Conservation (phyloP, 92 coral and sea anemone genomes). For the Pocillopora grandis region DNA sequence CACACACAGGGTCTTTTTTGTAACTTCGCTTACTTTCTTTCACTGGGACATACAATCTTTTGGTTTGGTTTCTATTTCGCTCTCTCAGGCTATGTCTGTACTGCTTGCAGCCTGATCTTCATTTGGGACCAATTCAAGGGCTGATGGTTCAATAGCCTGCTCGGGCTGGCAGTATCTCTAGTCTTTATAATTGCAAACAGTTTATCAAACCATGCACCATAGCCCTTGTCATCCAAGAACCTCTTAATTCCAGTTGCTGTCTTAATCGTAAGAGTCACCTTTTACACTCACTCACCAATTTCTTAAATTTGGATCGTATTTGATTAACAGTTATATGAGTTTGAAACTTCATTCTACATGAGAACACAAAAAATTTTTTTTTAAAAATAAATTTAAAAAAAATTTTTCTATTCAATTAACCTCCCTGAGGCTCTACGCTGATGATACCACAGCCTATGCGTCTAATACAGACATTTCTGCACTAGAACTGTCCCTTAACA, state of each 20-base stretch:
- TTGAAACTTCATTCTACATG: no score
- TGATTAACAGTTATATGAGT: not conserved
- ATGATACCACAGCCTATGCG: no score
- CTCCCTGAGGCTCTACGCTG: no score
- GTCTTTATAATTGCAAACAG: slow-evolving; percentile 38
- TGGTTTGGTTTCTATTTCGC: slow-evolving; percentile 9
- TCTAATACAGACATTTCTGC: no score
- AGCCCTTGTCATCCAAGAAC: slow-evolving; percentile 19
- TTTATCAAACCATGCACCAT: slow-evolving; percentile 39
- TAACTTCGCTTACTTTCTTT: slow-evolving; percentile 30
- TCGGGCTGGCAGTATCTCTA: slow-evolving; percentile 36
- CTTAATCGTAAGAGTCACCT: slow-evolving; percentile 14
- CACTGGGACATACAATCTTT: slow-evolving; percentile 36
- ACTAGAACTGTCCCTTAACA: no score
- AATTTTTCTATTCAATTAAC: no score
- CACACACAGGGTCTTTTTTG: slow-evolving; percentile 43
- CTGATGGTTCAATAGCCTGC: slow-evolving; percentile 28
- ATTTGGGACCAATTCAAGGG: not conserved
- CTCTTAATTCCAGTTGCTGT: slow-evolving; percentile 25
- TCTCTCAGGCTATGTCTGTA: slow-evolving; percentile 12
- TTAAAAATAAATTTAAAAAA: no score
- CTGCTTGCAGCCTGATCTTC: slow-evolving; percentile 25
- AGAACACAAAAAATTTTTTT: no score
- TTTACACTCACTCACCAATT: slow-evolving; percentile 16
- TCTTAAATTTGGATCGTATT: slow-evolving; percentile 11